A percentile compares a stretch with the other conserved stretches of the same genome.
These are phyloP conservation scores for Hydrochoerus hydrochaeris DNA, from an alignment of 2,113 vertebrate genomes.

Conservation along the genomic window DNA sequence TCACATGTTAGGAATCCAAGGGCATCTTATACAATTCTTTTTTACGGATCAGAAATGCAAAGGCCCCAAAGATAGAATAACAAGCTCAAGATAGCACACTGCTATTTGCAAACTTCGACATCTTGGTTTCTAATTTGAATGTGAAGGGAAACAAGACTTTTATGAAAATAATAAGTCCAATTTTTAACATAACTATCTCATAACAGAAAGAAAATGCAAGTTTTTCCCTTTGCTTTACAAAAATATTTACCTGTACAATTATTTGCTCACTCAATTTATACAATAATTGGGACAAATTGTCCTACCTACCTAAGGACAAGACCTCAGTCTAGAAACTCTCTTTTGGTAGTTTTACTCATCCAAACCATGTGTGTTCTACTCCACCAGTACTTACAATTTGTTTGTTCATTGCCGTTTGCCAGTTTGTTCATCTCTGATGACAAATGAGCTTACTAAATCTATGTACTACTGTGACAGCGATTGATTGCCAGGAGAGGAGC, in stretches of 20 bases:
- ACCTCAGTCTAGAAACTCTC: not conserved
- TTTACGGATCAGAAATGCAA: not conserved
- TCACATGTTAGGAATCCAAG: not conserved
- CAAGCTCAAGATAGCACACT: not conserved
- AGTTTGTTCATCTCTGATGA: not conserved
- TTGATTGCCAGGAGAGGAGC: accelerated
- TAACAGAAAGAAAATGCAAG: not conserved
- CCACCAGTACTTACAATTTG: not conserved
- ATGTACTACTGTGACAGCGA: not conserved
- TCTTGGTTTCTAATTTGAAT: not conserved
- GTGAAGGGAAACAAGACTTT: not conserved
- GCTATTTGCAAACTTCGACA: not conserved
- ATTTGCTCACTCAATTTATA: not conserved
- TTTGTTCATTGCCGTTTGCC: not conserved
- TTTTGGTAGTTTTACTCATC: not conserved
- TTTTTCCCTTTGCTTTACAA: not conserved
- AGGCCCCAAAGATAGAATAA: not conserved
- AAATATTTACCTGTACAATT: not conserved
- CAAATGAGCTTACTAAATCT: not conserved
- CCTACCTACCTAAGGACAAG: not conserved
- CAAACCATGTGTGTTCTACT: not conserved
- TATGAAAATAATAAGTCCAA: not conserved
- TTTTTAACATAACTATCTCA: not conserved
- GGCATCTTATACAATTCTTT: not conserved
- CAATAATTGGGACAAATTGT: not conserved